Evolutionary conservation across 2,113 vertebrate genomes (phyloP).

Genomic region (Megaptera novaeangliae): DNA sequence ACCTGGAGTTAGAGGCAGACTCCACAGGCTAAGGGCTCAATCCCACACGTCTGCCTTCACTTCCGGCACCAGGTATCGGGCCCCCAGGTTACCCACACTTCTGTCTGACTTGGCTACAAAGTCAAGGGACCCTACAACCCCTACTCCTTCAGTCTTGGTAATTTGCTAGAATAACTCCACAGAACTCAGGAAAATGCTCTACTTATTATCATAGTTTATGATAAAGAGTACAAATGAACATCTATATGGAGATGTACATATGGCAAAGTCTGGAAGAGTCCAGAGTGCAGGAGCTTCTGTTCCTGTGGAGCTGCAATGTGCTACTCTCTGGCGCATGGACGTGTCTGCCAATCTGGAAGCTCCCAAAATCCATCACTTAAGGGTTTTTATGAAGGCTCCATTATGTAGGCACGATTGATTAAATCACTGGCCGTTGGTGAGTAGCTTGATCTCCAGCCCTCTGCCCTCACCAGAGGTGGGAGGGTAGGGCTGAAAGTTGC

Average conservation of each 20-base stretch:
- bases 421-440: neutral
- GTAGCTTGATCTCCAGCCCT: neutral
- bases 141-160: neutral
- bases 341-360: neutral
- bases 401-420: rapidly evolving
- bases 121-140: neutral
- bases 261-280: neutral
- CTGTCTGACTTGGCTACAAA: neutral
- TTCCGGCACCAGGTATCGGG: neutral
- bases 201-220: neutral
- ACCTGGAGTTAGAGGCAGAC: neutral
- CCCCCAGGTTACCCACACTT: neutral
- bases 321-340: neutral
- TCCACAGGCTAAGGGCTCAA: neutral
- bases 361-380: neutral
- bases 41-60: neutral
- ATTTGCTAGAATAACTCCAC: neutral
- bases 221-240: neutral
- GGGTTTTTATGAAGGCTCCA: neutral
- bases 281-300: neutral
- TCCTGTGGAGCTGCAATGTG: neutral
- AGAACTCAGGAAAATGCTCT: neutral
- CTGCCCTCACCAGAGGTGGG: neutral
- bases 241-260: neutral
- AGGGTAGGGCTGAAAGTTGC: neutral